These are phyloP conservation scores for Smithornis capensis DNA, from an alignment of 2,113 vertebrate species.

Conservation along the genomic window DNA sequence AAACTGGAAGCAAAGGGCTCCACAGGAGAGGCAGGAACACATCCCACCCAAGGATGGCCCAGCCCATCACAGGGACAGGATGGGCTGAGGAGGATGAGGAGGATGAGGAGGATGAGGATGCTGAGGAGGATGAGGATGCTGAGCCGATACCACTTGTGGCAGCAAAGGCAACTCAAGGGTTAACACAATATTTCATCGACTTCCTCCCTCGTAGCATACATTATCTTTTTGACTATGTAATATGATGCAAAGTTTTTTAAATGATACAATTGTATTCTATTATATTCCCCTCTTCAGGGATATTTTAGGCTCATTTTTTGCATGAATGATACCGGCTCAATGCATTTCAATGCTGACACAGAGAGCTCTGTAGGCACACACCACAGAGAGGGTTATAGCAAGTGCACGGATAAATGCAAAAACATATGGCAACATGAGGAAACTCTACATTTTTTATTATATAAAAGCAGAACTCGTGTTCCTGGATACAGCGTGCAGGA, in stretches of 20 bases:
- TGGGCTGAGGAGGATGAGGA: neutral
- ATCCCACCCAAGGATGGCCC: fast-evolving
- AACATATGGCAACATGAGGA: conserved; percentile 64
- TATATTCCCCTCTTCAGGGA: conserved; percentile 58
- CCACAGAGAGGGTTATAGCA: conserved; percentile 48
- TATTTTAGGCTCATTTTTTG: conserved; percentile 61
- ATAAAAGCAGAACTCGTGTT: conserved; percentile 53
- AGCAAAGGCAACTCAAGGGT: neutral
- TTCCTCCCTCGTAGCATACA: neutral
- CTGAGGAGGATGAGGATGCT: neutral
- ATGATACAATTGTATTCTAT: conserved; percentile 60
- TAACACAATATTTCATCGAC: conserved; percentile 11
- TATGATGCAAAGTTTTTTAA: conserved; percentile 63
- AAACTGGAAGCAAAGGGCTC: neutral
- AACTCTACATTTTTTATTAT: conserved; percentile 56
- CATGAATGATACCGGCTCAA: conserved; percentile 46
- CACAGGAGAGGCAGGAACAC: neutral
- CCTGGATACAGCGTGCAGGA: neutral
- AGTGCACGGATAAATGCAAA: conserved; percentile 58
- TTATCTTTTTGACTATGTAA: conserved; percentile 59
- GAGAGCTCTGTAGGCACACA: conserved; percentile 60
- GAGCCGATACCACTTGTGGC: neutral
- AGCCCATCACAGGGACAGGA: fast-evolving
- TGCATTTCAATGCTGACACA: conserved; percentile 36
- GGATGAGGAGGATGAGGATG: neutral